Evolutionary conservation across 2,888 invertebrate species (phyloP).

Genomic region (Caenorhabditis sp.): DNA sequence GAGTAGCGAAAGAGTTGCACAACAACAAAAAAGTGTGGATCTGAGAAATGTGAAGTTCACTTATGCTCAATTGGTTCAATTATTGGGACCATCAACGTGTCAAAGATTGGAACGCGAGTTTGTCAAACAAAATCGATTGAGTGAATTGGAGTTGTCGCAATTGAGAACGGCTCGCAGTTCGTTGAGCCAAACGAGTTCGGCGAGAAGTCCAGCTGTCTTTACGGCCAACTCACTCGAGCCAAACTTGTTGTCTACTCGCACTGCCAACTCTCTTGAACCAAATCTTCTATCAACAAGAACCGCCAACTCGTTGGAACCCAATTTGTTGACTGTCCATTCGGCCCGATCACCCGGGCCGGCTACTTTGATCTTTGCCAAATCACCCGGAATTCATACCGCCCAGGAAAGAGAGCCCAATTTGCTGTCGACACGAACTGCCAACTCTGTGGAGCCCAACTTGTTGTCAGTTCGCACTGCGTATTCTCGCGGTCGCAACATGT

Average conservation of each 20-base stretch:
- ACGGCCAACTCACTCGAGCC: constrained; percentile 30
- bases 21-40: too few relatives aligned
- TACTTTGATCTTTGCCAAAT: constrained; percentile 7
- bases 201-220: constrained; percentile 3
- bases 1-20: too few relatives aligned
- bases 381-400: constrained; percentile 19
- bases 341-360: constrained; percentile 9
- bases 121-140: constrained; percentile 19
- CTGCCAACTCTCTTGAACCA: constrained; percentile 23
- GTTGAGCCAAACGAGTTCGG: background rate
- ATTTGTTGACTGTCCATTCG: constrained; percentile 17
- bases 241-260: constrained; percentile 13
- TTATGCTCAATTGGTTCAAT: constrained; percentile 24
- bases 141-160: constrained; percentile 19
- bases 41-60: constrained; percentile 29
- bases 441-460: constrained; percentile 31
- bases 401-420: constrained; percentile 33
- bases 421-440: constrained; percentile 15
- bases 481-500: constrained; percentile 5
- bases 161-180: constrained; percentile 34
- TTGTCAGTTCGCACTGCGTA: constrained; percentile 12
- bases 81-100: constrained; percentile 26
- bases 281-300: constrained; percentile 20
- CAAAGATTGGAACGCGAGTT: constrained; percentile 35
- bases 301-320: constrained; percentile 26